These are phyloP conservation scores for Daktulosphaira vitifoliae DNA, from an alignment of 1,140 invertebrate species.

Conservation along the genomic window DNA sequence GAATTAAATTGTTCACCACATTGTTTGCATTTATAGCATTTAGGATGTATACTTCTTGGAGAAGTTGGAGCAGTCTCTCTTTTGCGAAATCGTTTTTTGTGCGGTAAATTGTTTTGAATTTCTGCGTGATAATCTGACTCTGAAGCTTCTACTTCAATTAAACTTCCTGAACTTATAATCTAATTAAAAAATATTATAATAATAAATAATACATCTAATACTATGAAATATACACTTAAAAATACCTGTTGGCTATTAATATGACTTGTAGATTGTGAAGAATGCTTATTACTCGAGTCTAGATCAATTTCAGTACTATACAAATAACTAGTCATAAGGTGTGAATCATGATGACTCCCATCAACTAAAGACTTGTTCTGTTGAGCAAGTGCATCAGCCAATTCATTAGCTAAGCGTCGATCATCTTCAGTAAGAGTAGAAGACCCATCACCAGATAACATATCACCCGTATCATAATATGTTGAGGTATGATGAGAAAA, in stretches of 20 bases:
- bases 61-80: conserved; percentile 42
- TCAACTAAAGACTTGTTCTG: conserved; percentile 25
- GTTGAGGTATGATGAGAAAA: conserved; percentile 13
- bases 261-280: conserved; percentile 8
- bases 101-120: conserved; percentile 52
- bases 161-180: conserved; percentile 22
- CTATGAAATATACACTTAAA: background rate
- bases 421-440: conserved; percentile 22
- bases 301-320: conserved; percentile 26
- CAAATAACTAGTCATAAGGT: conserved; percentile 28
- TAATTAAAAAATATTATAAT: too few relatives aligned
- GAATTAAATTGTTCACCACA: conserved; percentile 43
- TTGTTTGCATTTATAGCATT: conserved; percentile 43
- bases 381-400: conserved; percentile 24
- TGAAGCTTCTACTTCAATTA: conserved; percentile 26
- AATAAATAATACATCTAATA: too few relatives aligned
- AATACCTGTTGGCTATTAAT: conserved; percentile 25
- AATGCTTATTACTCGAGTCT: conserved; percentile 4
- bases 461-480: conserved; percentile 24
- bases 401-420: conserved; percentile 20
- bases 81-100: conserved; percentile 58
- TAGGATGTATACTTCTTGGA: conserved; percentile 38
- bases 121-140: conserved; percentile 29
- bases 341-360: conserved; percentile 4
- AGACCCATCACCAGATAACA: conserved; percentile 24